phyloP scores from a whole-genome alignment of 2,888 invertebrate genomes.

The Nephrotoma appendiculata region DNA sequence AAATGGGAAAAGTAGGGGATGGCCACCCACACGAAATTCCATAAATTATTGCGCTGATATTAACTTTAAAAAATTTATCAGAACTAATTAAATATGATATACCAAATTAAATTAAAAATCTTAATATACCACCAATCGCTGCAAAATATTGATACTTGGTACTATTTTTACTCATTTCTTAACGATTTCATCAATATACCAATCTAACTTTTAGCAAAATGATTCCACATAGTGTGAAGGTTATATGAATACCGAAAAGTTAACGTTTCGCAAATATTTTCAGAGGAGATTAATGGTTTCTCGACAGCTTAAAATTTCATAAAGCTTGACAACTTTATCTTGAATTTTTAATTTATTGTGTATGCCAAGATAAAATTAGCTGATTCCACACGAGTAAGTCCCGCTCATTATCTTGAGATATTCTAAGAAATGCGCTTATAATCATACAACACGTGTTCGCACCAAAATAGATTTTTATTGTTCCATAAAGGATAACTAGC shows the following conservation, averaged over 20 bases:
- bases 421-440: too few relatives aligned
- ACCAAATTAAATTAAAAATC: background rate
- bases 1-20: constrained; percentile 6
- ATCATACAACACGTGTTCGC: too few relatives aligned
- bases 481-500: too few relatives aligned
- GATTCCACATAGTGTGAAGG: background rate
- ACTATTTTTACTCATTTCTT: background rate
- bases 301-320: background rate
- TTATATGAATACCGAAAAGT: background rate
- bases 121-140: constrained; percentile 1
- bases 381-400: background rate
- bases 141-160: constrained; percentile 2
- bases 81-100: background rate
- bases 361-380: background rate
- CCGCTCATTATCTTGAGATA: too few relatives aligned
- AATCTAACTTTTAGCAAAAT: background rate
- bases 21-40: constrained; percentile 9
- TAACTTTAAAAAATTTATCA: constrained; percentile 1
- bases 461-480: too few relatives aligned
- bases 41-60: constrained; percentile 6
- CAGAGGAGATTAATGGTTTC: background rate
- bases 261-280: background rate
- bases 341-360: background rate
- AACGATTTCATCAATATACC: too few relatives aligned
- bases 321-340: background rate